Percentiles rank a stretch among this genome's conserved stretches.
These are phyloP conservation scores for Anolis sagrei DNA, from an alignment of 2,113 vertebrate genomes.

Conservation along the genomic window DNA sequence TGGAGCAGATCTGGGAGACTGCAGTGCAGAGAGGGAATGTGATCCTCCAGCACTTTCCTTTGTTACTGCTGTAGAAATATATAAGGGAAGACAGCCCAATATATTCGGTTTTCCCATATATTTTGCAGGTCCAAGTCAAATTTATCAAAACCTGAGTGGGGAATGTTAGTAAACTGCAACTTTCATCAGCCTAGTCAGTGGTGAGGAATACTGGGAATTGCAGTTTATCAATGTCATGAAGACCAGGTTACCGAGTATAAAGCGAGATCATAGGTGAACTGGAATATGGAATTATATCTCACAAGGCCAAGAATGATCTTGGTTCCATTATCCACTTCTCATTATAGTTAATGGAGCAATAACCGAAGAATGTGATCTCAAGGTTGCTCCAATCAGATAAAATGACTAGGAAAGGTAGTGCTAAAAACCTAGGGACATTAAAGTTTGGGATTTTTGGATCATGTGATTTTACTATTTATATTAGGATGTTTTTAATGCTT, in stretches of 20 bases:
- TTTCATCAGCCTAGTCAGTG: too few species aligned
- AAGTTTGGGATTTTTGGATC: too few species aligned
- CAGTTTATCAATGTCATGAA: too few species aligned
- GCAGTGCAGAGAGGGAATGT: not conserved
- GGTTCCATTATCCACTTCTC: not conserved
- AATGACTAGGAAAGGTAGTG: not conserved
- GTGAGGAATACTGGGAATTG: too few species aligned
- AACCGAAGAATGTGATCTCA: not conserved
- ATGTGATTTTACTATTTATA: too few species aligned
- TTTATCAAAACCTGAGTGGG: not conserved
- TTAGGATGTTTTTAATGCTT: too few species aligned
- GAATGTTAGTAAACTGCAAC: too few species aligned
- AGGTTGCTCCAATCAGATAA: not conserved
- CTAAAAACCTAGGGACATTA: not conserved
- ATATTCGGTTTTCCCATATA: not conserved
- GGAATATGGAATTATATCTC: not conserved
- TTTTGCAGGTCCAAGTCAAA: not conserved
- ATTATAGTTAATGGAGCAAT: not conserved
- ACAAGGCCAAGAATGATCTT: not conserved
- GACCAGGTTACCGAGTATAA: not conserved
- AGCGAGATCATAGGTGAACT: not conserved
- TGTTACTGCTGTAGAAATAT: not conserved
- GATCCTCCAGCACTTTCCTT: not conserved
- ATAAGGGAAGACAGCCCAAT: not conserved
- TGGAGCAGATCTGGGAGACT: not conserved